Base-by-base conservation (phyloP, 2,888 invertebrate genomes). In the Acleris emargana region DNA sequence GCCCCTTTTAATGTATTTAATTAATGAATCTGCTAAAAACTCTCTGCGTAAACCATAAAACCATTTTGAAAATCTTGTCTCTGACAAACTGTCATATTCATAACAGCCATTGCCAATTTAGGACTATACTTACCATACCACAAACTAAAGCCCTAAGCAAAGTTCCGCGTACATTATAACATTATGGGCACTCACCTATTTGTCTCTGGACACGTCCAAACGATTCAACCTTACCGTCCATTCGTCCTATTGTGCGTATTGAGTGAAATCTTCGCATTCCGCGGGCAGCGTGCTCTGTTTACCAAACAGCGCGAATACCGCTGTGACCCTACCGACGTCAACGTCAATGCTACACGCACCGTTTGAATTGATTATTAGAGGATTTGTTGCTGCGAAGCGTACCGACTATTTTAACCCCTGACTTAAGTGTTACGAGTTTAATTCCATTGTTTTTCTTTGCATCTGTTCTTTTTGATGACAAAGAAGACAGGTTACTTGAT, bases 191-290 rank as follows among this genome's bases (percentile, higher is more conserved):
- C 43, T 28, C 3, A 25, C 1, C 62, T n/a, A 57, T 59, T 54
- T 38, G 22, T 49, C 59, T 59, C 54, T 50, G 64, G 17, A 60
- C 64, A 60, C 64, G 64, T 60, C 43, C 43, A 28, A 59, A 59
- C 17, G 18, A 58, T 60, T 59, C 28, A 64, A 55, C 50, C 38
- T 54, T 16, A 22, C 53, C 49, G 49, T 25, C 54, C 45, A 64
- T 64, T 61, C 55, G 55, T 60, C 51, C 50, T 61, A 66, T 66
- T 66, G 57, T 32, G 60, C 73, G 76, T 71, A 69, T 70, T 67
- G 68, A 81, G 84, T 82, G 86, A 85, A 84, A 85, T 83, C 83
- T 78, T 73, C 81, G 78, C 85, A 85, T 86, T 84, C 85, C 84
- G 69, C 67, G 71, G 74, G 72, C 53, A 69, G 79, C 85, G 87